Conservation (phyloP, 2,888 invertebrate species). For the Clivina fossor region DNA sequence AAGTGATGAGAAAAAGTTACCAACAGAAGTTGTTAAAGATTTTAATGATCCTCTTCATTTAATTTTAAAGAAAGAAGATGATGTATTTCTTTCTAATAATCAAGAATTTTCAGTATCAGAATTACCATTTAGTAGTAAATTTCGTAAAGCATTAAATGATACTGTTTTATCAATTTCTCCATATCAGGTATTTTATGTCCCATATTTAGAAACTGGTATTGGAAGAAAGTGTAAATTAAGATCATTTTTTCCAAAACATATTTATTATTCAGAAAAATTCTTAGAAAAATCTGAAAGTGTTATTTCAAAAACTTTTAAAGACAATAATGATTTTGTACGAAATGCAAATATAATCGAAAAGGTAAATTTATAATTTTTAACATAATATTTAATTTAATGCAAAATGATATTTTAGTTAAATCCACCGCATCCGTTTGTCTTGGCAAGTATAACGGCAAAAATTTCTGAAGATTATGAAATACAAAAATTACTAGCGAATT, state of each 20-base stretch:
- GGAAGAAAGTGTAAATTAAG: slow-evolving; percentile 76
- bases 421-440: slow-evolving; percentile 73
- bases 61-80: slow-evolving; percentile 42
- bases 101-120: slow-evolving; percentile 58
- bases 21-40: slow-evolving; percentile 66
- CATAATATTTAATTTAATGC: background rate
- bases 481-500: slow-evolving; percentile 77
- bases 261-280: slow-evolving; percentile 71
- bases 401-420: slow-evolving; percentile 50
- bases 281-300: slow-evolving; percentile 49
- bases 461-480: slow-evolving; percentile 66
- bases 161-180: slow-evolving; percentile 83
- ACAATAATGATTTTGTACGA: slow-evolving; percentile 34
- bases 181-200: slow-evolving; percentile 78
- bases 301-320: slow-evolving; percentile 41
- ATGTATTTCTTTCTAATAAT: slow-evolving; percentile 44
- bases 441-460: slow-evolving; percentile 55
- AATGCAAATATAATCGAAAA: background rate
- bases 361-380: slow-evolving; percentile 6
- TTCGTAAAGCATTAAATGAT: slow-evolving; percentile 73
- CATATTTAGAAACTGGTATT: slow-evolving; percentile 83
- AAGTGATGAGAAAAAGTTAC: slow-evolving; percentile 51
- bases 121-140: slow-evolving; percentile 65
- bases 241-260: slow-evolving; percentile 69
- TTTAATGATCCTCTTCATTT: slow-evolving; percentile 79